phyloP scores from a whole-genome alignment of 1,140 invertebrate species.

The Hypsibius dujardini region DNA sequence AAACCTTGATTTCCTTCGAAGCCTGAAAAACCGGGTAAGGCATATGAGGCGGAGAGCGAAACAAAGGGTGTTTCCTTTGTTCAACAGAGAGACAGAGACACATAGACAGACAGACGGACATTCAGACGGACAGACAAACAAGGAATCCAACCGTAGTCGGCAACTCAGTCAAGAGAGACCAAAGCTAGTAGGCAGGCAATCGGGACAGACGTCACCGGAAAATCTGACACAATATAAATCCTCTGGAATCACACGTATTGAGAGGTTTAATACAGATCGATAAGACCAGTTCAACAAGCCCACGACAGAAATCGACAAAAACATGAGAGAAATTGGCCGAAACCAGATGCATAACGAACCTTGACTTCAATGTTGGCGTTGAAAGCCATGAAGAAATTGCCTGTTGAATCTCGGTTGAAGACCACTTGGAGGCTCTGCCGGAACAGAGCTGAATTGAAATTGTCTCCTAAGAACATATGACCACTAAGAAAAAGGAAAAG shows the following conservation, averaged over 20 bases:
- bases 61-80: too few species aligned
- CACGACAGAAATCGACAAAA: background rate
- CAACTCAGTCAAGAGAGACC: too few species aligned
- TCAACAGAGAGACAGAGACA: too few species aligned
- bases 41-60: background rate
- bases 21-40: conserved; percentile 36
- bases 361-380: conserved; percentile 91
- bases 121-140: too few species aligned
- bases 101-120: too few species aligned
- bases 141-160: too few species aligned
- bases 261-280: conserved; percentile 3
- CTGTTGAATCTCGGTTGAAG: conserved; percentile 76
- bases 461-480: conserved; percentile 98
- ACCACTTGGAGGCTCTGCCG: conserved; percentile 97
- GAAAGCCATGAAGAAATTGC: conserved; percentile 95
- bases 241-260: too few species aligned
- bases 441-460: conserved; percentile 93
- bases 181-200: too few species aligned
- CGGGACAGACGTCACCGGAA: too few species aligned
- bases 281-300: conserved; percentile 21
- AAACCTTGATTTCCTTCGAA: conserved; percentile 47
- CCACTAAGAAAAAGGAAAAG: conserved; percentile 42
- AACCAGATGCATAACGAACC: conserved; percentile 27
- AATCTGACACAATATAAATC: too few species aligned
- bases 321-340: background rate